These are phyloP conservation scores for Oreochromis grahami DNA, from an alignment of 2,797 vertebrate genomes.

Conservation along the genomic window DNA sequence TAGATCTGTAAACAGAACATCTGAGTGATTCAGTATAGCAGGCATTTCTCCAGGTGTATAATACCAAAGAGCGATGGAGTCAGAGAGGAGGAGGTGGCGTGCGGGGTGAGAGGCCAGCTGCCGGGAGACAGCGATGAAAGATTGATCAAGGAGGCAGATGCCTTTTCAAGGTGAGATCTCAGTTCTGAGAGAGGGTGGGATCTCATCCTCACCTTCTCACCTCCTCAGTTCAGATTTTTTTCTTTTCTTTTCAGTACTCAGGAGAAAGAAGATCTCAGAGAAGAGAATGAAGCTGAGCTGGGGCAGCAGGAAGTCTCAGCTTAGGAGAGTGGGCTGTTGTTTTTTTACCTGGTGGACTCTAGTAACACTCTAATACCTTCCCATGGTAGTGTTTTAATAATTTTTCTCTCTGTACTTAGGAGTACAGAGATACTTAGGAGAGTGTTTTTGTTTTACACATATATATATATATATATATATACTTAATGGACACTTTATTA, in stretches of 20 bases:
- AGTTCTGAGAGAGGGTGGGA: slow-evolving; percentile 25
- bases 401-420: not conserved
- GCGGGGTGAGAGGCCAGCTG: slow-evolving; percentile 16
- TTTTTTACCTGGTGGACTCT: slow-evolving; percentile 8
- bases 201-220: slow-evolving; percentile 32
- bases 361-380: slow-evolving; percentile 7
- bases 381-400: slow-evolving; percentile 5
- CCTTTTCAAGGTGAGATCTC: slow-evolving; percentile 66
- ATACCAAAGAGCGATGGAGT: slow-evolving; percentile 1
- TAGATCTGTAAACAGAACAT: slow-evolving; percentile 40
- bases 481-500: not conserved
- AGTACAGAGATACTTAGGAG: not conserved
- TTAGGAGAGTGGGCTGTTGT: slow-evolving; percentile 11
- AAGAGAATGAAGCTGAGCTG: not conserved
- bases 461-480: not conserved
- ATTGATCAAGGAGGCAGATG: slow-evolving; percentile 53
- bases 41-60: slow-evolving; percentile 24
- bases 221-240: not conserved
- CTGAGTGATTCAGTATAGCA: slow-evolving; percentile 37
- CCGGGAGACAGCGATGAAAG: slow-evolving; percentile 48
- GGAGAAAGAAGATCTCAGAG: not conserved
- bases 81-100: not conserved
- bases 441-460: not conserved
- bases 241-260: not conserved
- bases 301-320: slow-evolving; percentile 23